Evolutionary conservation across 2,888 invertebrate species (phyloP).

Genomic region (Drosophila robusta): DNA sequence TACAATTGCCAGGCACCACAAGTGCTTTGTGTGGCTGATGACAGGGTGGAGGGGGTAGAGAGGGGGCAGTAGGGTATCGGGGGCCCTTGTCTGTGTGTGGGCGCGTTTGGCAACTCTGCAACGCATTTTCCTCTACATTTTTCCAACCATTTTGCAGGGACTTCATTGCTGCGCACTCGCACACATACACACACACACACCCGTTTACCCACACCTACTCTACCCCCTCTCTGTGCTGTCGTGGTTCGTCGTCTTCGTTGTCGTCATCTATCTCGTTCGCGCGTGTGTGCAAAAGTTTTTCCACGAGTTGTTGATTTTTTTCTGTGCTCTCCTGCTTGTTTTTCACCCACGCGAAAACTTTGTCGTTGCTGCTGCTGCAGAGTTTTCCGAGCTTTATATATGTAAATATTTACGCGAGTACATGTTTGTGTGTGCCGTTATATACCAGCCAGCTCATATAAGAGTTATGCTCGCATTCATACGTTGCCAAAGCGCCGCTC

Average conservation of each 20-base stretch:
- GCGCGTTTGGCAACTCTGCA: constrained; percentile 20
- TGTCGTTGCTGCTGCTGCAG: constrained; percentile 52
- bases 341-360: constrained; percentile 68
- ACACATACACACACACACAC: constrained; percentile 38
- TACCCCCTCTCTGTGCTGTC: constrained; percentile 16
- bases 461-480: constrained; percentile 75
- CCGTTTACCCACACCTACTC: constrained; percentile 16
- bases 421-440: constrained; percentile 39
- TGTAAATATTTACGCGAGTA: constrained; percentile 30
- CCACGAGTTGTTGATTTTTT: constrained; percentile 61
- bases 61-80: background rate
- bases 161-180: constrained; percentile 59
- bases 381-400: constrained; percentile 62
- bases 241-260: constrained; percentile 57
- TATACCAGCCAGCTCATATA: constrained; percentile 69
- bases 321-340: constrained; percentile 40
- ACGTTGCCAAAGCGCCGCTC: constrained; percentile 45
- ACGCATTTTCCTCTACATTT: constrained; percentile 60
- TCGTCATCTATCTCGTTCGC: constrained; percentile 70
- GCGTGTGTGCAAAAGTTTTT: constrained; percentile 72
- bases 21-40: constrained; percentile 48
- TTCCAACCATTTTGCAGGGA: constrained; percentile 43
- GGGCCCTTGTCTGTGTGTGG: constrained; percentile 12
- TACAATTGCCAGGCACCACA: constrained; percentile 60
- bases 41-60: too few species aligned